A percentile compares a stretch with the other conserved stretches of the same genome.
Conservation (phyloP, 2,888 invertebrate genomes). For the Megastigmus dorsalis region DNA sequence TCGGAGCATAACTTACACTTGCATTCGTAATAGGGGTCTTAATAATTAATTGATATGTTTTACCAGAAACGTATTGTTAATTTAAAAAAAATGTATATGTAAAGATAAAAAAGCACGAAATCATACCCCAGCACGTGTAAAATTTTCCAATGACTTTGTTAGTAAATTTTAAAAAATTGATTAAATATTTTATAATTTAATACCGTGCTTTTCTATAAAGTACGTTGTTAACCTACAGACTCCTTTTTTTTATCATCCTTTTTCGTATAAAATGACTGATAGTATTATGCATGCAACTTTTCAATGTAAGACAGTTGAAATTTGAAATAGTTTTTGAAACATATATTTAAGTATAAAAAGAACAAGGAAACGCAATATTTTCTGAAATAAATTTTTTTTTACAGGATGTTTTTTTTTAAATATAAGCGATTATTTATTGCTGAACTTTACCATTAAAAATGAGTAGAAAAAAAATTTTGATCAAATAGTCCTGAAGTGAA, state of each 20-base stretch:
- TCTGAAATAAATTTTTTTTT: too few species aligned
- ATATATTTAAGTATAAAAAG: too few species aligned
- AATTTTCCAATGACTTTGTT: too few species aligned
- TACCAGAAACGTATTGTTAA: slow-evolving; percentile 1
- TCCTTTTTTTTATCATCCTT: slow-evolving; percentile 15
- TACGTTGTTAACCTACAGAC: slow-evolving; percentile 34
- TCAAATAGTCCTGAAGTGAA: not conserved
- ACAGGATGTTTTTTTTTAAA: too few species aligned
- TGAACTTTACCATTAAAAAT: too few species aligned
- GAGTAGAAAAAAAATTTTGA: too few species aligned
- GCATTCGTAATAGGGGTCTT: slow-evolving; percentile 2
- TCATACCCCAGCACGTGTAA: too few species aligned
- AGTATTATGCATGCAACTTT: slow-evolving; percentile 40
- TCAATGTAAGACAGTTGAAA: slow-evolving; percentile 19
- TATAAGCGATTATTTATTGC: too few species aligned
- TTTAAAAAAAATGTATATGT: not conserved
- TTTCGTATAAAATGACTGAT: slow-evolving; percentile 2
- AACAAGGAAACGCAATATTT: too few species aligned
- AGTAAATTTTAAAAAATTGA: too few species aligned
- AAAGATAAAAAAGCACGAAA: slow-evolving; percentile 7
- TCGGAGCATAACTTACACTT: slow-evolving; percentile 47
- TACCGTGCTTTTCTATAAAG: slow-evolving; percentile 2
- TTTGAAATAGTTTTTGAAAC: not conserved
- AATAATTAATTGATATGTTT: slow-evolving; percentile 25
- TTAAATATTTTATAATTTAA: slow-evolving; percentile 36